Percentiles rank a stretch among this genome's conserved stretches.
phyloP scores from a whole-genome alignment of 53 echinoderm and acorn worm species.

The Paracentrotus lividus region DNA sequence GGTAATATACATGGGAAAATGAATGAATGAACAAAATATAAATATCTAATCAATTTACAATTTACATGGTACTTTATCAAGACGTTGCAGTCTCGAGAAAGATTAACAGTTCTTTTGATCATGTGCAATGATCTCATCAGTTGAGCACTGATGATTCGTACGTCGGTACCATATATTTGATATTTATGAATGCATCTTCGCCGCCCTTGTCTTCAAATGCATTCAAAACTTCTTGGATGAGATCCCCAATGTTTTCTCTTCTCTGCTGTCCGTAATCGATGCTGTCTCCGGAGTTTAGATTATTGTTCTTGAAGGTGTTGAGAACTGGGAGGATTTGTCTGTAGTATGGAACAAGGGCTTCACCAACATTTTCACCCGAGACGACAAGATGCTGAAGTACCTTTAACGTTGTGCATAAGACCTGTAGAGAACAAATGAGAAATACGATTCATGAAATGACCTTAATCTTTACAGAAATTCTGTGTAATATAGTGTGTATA shows the following conservation, averaged over 20 bases:
- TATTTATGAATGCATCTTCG: slow-evolving; percentile 97
- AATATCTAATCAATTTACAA: slow-evolving; percentile 66
- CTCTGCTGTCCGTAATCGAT: slow-evolving; percentile 99
- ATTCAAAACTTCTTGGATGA: slow-evolving; percentile 94
- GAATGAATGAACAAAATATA: slow-evolving; percentile 63
- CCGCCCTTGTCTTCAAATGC: slow-evolving; percentile 94
- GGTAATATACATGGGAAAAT: slow-evolving; percentile 25
- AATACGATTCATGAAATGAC: not conserved
- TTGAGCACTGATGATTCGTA: slow-evolving; percentile 94
- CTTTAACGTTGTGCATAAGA: slow-evolving; percentile 95
- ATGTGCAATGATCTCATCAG: slow-evolving; percentile 47
- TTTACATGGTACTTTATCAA: slow-evolving; percentile 42
- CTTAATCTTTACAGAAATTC: not conserved
- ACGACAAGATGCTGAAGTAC: slow-evolving; percentile 95
- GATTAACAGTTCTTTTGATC: slow-evolving; percentile 42
- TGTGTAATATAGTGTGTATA: no score
- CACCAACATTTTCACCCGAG: slow-evolving; percentile 88
- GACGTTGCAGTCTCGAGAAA: not conserved
- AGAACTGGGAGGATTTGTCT: slow-evolving; percentile 96
- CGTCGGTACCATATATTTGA: slow-evolving; percentile 99
- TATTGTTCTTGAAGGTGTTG: slow-evolving; percentile 93
- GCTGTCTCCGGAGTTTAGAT: slow-evolving; percentile 95
- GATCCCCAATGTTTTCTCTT: slow-evolving; percentile 94
- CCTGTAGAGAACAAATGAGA: slow-evolving; percentile 63
- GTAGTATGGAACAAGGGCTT: slow-evolving; percentile 98